Conservation (phyloP, 2,113 vertebrate genomes). For the Cynocephalus volans region DNA sequence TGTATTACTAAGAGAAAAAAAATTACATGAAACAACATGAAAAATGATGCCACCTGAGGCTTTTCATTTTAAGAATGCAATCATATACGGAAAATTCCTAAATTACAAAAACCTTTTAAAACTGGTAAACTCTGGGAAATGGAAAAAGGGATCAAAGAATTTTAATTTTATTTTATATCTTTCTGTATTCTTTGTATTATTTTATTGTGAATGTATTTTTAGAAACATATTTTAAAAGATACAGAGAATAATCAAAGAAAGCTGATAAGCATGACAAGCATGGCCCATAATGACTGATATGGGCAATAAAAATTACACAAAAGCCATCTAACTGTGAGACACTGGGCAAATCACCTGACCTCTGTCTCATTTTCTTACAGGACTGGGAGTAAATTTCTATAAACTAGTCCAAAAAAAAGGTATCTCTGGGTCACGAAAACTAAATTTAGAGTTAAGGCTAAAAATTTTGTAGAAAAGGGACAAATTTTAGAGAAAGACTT, state of each 20-base stretch:
- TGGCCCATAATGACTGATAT: neutral
- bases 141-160: neutral
- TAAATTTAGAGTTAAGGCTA: neutral
- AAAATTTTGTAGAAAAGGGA: neutral
- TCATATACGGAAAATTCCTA: constrained; percentile 31
- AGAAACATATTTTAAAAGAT: neutral
- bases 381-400: neutral
- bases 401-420: neutral
- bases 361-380: constrained; percentile 17
- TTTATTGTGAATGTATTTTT: neutral
- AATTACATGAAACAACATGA: neutral
- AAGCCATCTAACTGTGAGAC: neutral
- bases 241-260: constrained; percentile 31
- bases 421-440: neutral
- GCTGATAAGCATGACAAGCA: neutral
- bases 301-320: neutral
- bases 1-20: neutral
- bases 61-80: constrained; percentile 31
- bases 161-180: neutral
- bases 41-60: neutral
- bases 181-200: neutral
- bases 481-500: constrained; percentile 21
- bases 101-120: neutral
- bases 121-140: neutral
- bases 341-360: neutral